phyloP scores from a whole-genome alignment of 2,888 invertebrate genomes.

The Cynaeus angustus region DNA sequence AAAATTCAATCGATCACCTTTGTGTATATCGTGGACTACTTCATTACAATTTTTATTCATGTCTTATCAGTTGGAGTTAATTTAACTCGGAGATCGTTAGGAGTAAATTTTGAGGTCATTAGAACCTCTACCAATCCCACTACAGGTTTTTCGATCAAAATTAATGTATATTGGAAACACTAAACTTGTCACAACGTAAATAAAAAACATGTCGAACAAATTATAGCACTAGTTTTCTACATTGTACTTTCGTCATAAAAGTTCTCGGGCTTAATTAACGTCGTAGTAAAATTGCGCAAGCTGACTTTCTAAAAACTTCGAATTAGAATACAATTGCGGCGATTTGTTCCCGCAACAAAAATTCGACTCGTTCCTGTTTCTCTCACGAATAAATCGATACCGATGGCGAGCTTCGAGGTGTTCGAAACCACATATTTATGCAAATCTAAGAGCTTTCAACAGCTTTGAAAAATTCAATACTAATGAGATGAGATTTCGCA shows the following conservation, averaged over 20 bases:
- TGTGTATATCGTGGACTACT: neutral
- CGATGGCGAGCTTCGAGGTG: slow-evolving; percentile 35
- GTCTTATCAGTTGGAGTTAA: slow-evolving; percentile 25
- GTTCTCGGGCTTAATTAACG: slow-evolving; percentile 45
- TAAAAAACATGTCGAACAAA: slow-evolving; percentile 56
- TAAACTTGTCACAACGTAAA: slow-evolving; percentile 47
- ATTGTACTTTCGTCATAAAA: slow-evolving; percentile 52
- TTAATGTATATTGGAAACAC: slow-evolving; percentile 44
- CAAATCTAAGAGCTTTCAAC: slow-evolving; percentile 54
- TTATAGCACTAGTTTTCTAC: slow-evolving; percentile 53
- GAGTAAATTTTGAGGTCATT: slow-evolving; percentile 41
- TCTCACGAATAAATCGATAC: slow-evolving; percentile 3
- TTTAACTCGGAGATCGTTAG: slow-evolving; percentile 34
- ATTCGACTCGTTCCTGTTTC: neutral
- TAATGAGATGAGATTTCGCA: slow-evolving; percentile 59
- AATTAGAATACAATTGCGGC: slow-evolving; percentile 34
- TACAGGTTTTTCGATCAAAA: slow-evolving; percentile 23
- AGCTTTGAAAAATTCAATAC: slow-evolving; percentile 60
- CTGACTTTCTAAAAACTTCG: slow-evolving; percentile 35
- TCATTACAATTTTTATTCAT: slow-evolving; percentile 1
- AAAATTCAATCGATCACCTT: neutral
- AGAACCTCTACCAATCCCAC: slow-evolving; percentile 27
- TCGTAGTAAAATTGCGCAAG: slow-evolving; percentile 33
- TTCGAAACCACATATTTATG: slow-evolving; percentile 53
- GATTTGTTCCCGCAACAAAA: slow-evolving; percentile 34